phyloP scores from a whole-genome alignment of 2,113 vertebrate species.

The Haliaeetus leucogaster region DNA sequence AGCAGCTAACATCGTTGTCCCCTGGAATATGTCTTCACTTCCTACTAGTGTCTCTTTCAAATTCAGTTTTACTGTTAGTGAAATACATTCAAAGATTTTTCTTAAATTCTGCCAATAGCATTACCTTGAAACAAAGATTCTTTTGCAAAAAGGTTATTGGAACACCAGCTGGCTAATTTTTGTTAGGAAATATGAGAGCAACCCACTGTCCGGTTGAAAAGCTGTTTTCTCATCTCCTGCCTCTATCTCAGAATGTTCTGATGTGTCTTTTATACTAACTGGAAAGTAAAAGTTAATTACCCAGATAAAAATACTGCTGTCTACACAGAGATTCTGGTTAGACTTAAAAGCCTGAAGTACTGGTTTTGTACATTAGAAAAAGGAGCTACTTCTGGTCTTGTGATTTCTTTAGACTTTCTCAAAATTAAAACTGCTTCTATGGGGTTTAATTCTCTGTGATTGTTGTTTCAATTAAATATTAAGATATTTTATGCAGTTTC shows the following conservation, averaged over 20 bases:
- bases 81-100: not conserved
- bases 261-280: not conserved
- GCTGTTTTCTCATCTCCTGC: not conserved
- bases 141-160: not conserved
- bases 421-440: not conserved
- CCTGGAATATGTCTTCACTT: not conserved
- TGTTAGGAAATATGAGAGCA: not conserved
- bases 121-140: not conserved
- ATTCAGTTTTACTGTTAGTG: not conserved
- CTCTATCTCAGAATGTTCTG: not conserved
- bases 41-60: not conserved
- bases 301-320: not conserved
- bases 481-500: not conserved
- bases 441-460: not conserved
- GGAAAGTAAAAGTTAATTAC: not conserved
- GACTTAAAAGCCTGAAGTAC: not conserved
- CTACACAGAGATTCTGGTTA: no score
- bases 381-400: not conserved
- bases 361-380: not conserved
- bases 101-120: not conserved
- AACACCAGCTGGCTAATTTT: not conserved
- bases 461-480: not conserved
- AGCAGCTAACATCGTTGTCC: not conserved
- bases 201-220: not conserved
- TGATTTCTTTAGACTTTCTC: not conserved